Base-by-base conservation (phyloP, 2,797 vertebrate genomes). In the Chrysocyon brachyurus region DNA sequence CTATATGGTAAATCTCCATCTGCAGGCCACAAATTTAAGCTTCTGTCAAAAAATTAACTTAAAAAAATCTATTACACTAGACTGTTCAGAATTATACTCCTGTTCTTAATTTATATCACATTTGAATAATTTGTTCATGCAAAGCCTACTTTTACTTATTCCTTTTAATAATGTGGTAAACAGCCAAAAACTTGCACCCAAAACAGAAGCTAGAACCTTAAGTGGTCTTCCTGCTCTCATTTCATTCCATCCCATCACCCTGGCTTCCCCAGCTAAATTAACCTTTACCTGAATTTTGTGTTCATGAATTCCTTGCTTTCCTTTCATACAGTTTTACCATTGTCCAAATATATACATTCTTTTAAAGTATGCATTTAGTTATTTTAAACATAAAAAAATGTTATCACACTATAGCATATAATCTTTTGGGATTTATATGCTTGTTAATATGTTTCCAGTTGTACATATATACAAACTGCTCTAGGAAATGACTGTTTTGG, bases 341-440 rank as follows among this genome's bases (percentile, higher is more conserved):
- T 91, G 46, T 52, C 26, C 1, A 90, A 9, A 40, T 77, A 85
- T 21, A 56, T 16, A 8, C 70, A 78, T 5, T 87, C 63, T 78
- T 64, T 63, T 66, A 72, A 64, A 82, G 21, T 54, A 72, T 12
- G 33, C 24, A 68, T 63, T 89, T 68, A 89, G 46, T 61, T 81
- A 46, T 70, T 97, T 77, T 83, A 91, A 97, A 95, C 19, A 56
- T 66, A 36, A 94, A 68, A 68, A 90, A 90, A 86, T 10, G 81
- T 14, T 70, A 83, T 79, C 36, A 89, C 49, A 14, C 19, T 36
- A 63, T n/a, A 26, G 40, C n/a, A 88, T 26, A 31, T 54, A 36
- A 64, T 84, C 19, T 79, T 87, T 73, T 22, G 73, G 49, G 5
- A 82, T 78, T 87, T 83, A 87, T 10, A 83, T 56, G 63, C 11